Evolutionary conservation across 2,888 invertebrate genomes (phyloP).

Genomic region (Euphydryas editha): DNA sequence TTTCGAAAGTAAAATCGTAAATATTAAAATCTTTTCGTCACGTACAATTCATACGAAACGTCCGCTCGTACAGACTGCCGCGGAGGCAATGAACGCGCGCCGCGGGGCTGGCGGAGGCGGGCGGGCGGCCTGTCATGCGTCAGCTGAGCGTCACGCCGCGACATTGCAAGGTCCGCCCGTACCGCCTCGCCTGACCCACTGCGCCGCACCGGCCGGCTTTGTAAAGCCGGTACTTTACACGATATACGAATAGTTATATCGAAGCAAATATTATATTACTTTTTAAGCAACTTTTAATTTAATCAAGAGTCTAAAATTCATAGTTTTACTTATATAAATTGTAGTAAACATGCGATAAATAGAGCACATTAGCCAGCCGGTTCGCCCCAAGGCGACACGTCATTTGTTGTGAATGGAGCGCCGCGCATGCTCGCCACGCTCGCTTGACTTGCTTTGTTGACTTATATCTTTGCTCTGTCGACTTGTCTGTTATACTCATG

Average conservation of each 20-base stretch:
- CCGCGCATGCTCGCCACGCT: conserved; percentile 59
- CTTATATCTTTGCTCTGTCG: too few species aligned
- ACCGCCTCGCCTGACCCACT: conserved; percentile 77
- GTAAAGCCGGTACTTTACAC: conserved; percentile 30
- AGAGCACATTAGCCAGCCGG: conserved; percentile 45
- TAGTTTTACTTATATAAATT: conserved; percentile 10
- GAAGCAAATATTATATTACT: neutral
- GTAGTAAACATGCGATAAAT: conserved; percentile 35
- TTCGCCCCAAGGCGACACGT: conserved; percentile 49
- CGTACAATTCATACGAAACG: conserved; percentile 60
- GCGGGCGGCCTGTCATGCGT: conserved; percentile 73
- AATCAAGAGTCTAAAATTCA: neutral
- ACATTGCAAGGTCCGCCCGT: conserved; percentile 85
- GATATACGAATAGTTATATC: conserved; percentile 20
- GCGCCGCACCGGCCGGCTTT: conserved; percentile 53
- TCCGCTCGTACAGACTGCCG: conserved; percentile 82
- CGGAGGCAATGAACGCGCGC: conserved; percentile 87
- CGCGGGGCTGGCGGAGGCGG: conserved; percentile 76
- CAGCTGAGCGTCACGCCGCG: conserved; percentile 84
- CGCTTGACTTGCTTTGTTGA: conserved; percentile 48
- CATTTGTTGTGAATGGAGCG: conserved; percentile 60
- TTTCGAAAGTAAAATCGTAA: conserved; percentile 39
- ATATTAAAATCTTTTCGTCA: conserved; percentile 27
- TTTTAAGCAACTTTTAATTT: neutral
- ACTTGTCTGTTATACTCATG: too few species aligned